Evolutionary conservation across 2,888 invertebrate genomes (phyloP).

Genomic region (Pollenia labialis): DNA sequence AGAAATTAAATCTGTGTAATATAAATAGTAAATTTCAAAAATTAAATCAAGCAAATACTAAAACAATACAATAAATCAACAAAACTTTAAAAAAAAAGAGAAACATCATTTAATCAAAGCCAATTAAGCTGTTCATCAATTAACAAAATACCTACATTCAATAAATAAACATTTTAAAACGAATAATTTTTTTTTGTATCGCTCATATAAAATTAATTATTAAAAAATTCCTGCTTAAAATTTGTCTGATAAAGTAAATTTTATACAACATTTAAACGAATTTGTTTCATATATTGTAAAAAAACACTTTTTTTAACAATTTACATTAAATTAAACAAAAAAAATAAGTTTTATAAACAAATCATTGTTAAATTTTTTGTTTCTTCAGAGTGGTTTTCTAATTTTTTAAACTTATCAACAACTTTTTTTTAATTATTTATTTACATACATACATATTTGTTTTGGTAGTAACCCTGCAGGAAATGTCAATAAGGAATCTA

Average conservation of each 20-base stretch:
- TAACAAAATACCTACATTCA: neutral
- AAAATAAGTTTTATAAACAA: constrained; percentile 2
- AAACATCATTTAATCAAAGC: neutral
- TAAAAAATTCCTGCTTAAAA: constrained; percentile 4
- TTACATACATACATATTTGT: constrained; percentile 49
- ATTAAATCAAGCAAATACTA: neutral
- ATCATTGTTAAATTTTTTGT: neutral
- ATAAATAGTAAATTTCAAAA: too few species aligned
- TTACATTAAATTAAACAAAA: neutral
- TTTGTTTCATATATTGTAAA: too few species aligned
- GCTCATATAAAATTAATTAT: neutral
- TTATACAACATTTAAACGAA: neutral
- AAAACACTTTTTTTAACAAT: neutral
- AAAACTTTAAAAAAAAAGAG: constrained; percentile 8
- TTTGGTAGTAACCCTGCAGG: neutral
- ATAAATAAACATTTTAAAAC: constrained; percentile 11
- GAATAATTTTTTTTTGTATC: constrained; percentile 22
- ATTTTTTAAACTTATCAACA: constrained; percentile 1
- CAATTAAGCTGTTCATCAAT: neutral
- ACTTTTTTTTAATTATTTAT: constrained; percentile 40
- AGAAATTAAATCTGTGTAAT: too few species aligned
- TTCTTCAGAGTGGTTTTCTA: neutral
- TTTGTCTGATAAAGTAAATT: neutral
- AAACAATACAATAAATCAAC: neutral
- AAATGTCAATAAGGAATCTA: too few species aligned